Evolutionary conservation across 1,140 invertebrate species (phyloP), one percentile per base, ranked within the genome.

Genomic region (Pogonomyrmex barbatus): DNA sequence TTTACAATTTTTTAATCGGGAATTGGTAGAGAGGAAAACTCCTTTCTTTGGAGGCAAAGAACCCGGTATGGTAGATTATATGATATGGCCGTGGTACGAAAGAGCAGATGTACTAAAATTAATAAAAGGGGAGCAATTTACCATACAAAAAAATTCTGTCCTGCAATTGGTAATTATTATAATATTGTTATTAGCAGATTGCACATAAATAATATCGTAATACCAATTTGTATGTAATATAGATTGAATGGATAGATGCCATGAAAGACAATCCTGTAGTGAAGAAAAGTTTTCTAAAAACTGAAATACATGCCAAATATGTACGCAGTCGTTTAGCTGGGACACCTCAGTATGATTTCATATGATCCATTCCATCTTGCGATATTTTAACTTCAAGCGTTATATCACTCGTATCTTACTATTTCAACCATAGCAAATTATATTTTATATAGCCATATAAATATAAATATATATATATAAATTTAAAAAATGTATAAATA

Each of bases 1-100:
- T 9, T 91, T 98, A 9, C 96, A 96, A 88, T 87, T 95, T 9
- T 96, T 97, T 89, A 97, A 98, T 91, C 96, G 94, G 52, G 97
- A 98, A 92, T 89, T 98, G 6, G 91, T 91, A 12, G 95, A 95
- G 47, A 96, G 97, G 79, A 96, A 95, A 60, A 97, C 96, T 4
- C 95, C 94, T n/a, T 98, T 96, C 91, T 97, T 97, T 91, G 96
- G 96, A 87, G 97, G 97, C 60, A 91, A 94, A 10, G 94, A 96
- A 81, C 97, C 97, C 5, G 97, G 97, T n/a, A 97, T 97, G 96
- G 95, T 97, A n/a, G 98, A 98, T 93, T 97, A 97, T 79, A 98
- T 98, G 97, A 97, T 98, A 81, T 98, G 98, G 98, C 98, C 98
- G 2, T 98, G 97, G 97, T 97, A 97, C 89, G 98, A 98, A 93